These are phyloP conservation scores for Hexactinellida sp. DNA, from an alignment of 37 sponge, comb jelly and placozoan genomes.

Conservation along the genomic window DNA sequence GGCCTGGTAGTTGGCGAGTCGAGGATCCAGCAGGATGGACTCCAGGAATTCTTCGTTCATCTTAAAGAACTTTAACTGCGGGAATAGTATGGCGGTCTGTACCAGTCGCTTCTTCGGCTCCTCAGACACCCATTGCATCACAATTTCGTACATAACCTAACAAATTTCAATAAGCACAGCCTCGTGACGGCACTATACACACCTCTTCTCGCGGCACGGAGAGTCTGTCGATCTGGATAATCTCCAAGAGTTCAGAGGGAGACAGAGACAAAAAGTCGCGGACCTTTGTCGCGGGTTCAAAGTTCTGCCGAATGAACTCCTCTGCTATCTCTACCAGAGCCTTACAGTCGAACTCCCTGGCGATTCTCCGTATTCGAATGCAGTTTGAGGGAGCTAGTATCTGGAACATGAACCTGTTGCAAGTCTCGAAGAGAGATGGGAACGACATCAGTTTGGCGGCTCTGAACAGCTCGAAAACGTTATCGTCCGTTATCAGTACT, in stretches of 20 bases:
- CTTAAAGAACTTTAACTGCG: constrained; percentile 33
- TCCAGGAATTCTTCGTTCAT: constrained; percentile 43
- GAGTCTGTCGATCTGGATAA: constrained; percentile 36
- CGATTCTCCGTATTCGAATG: constrained; percentile 51
- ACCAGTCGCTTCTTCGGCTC: constrained; percentile 25
- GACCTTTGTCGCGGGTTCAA: constrained; percentile 28
- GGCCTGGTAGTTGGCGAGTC: neutral
- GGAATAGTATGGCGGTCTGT: constrained; percentile 24
- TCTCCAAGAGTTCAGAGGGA: constrained; percentile 22
- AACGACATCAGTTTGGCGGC: constrained; percentile 56
- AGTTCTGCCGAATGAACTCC: constrained; percentile 40
- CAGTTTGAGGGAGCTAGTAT: constrained; percentile 53
- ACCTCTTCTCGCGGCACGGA: constrained; percentile 50
- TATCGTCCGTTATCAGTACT: constrained; percentile 47
- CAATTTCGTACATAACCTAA: constrained; percentile 49
- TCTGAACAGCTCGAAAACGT: constrained; percentile 36
- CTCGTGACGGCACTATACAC: no score
- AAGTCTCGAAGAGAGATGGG: constrained; percentile 38
- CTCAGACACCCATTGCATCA: constrained; percentile 39
- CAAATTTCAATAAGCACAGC: no score
- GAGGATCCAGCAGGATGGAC: neutral
- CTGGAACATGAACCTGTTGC: constrained; percentile 49
- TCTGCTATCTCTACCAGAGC: constrained; percentile 47
- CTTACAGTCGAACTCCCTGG: constrained; percentile 36
- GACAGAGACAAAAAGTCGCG: constrained; percentile 40